These are phyloP conservation scores for Takifugu ocellatus DNA, from an alignment of 2,797 vertebrate genomes.

Conservation along the genomic window DNA sequence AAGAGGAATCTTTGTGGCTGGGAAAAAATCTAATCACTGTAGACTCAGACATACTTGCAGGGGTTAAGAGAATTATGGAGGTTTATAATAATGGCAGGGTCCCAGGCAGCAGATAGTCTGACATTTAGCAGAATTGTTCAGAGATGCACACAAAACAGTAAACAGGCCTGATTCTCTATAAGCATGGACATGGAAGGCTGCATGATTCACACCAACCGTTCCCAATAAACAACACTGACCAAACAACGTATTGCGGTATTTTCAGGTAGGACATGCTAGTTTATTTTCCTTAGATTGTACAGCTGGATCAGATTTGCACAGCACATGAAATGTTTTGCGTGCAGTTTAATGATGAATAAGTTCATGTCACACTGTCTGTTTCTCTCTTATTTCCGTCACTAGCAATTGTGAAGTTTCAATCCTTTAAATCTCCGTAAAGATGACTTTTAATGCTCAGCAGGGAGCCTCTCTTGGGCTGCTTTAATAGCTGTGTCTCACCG, in stretches of 20 bases:
- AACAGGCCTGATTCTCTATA: conserved; percentile 49
- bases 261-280: too few species aligned
- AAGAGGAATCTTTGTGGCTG: conserved; percentile 46
- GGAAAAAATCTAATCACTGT: conserved; percentile 33
- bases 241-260: too few species aligned
- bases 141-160: conserved; percentile 10
- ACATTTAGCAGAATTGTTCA: conserved; percentile 52
- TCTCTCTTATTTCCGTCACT: too few species aligned
- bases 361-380: too few species aligned
- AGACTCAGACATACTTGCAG: conserved; percentile 24
- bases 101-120: conserved; percentile 65
- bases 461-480: not conserved
- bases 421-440: not conserved
- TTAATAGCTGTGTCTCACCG: not conserved
- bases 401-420: not conserved
- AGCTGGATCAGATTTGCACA: too few species aligned
- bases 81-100: conserved; percentile 56
- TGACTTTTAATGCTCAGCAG: not conserved
- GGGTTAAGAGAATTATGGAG: conserved; percentile 33
- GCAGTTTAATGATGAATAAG: too few species aligned
- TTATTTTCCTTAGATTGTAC: too few species aligned
- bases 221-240: too few species aligned
- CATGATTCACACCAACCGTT: too few species aligned
- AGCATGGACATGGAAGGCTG: conserved; percentile 27
- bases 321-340: too few species aligned